Conservation (phyloP, 2,113 vertebrate species). For the Hypomesus transpacificus region DNA sequence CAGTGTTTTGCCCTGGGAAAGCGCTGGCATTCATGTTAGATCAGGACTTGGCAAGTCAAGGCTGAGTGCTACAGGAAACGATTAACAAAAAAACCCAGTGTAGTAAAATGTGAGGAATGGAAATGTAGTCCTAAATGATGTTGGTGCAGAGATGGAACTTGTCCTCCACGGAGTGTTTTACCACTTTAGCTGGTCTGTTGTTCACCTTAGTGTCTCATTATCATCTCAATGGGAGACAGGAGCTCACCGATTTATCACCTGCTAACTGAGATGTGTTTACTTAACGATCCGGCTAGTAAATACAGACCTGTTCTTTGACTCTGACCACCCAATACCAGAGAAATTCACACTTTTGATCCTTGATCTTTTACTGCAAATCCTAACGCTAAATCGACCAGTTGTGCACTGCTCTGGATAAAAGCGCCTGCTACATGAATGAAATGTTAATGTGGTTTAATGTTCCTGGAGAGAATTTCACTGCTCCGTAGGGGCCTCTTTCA, state of each 20-base stretch:
- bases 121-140: not conserved
- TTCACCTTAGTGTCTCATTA: no score
- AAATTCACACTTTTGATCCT: no score
- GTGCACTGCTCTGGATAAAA: not conserved
- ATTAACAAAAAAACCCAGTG: not conserved
- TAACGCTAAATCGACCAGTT: no score
- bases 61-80: slow-evolving; percentile 2
- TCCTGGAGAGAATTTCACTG: not conserved
- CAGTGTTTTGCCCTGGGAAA: not conserved
- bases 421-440: not conserved
- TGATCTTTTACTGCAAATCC: no score
- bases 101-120: not conserved
- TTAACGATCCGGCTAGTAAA: no score
- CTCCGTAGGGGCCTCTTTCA: not conserved
- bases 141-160: not conserved
- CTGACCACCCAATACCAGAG: no score
- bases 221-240: no score
- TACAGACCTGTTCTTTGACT: no score
- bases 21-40: not conserved
- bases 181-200: no score
- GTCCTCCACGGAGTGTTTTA: no score
- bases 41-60: not conserved
- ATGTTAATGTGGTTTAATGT: not conserved
- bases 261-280: no score
- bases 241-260: no score